A percentile compares a stretch with the other conserved stretches of the same genome.
Conservation (phyloP, 2,113 vertebrate genomes). For the Vulpes vulpes region DNA sequence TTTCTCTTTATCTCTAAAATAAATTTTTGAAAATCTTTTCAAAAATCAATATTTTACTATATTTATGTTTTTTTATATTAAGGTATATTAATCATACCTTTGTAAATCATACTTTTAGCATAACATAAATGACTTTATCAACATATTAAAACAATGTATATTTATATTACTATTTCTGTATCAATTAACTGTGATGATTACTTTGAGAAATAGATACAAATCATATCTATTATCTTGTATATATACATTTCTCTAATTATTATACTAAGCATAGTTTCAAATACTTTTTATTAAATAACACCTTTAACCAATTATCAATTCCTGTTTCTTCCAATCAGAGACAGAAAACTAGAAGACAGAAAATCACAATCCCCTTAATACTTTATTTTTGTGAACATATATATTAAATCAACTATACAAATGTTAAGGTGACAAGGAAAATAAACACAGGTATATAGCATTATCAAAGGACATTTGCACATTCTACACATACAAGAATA, state of each 20-base stretch:
- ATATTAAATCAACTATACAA: not conserved
- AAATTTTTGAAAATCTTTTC: no score
- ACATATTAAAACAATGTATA: not conserved
- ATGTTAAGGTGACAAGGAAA: not conserved
- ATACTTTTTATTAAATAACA: not conserved
- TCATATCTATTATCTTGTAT: not conserved
- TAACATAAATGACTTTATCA: not conserved
- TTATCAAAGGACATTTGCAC: not conserved
- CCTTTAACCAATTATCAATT: not conserved
- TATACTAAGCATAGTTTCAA: not conserved
- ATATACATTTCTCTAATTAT: not conserved
- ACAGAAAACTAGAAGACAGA: not conserved
- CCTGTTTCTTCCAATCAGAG: not conserved
- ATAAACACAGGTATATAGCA: not conserved
- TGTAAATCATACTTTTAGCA: not conserved
- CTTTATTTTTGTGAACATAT: not conserved
- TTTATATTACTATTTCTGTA: not conserved
- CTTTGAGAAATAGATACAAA: not conserved
- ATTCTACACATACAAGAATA: not conserved
- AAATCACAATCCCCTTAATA: not conserved
- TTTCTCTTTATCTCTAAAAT: no score
- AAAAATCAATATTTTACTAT: no score
- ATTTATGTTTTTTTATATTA: not conserved
- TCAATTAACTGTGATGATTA: not conserved
- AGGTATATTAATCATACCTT: not conserved